Conservation (phyloP, 2,113 vertebrate species). For the Acanthisitta chloris region DNA sequence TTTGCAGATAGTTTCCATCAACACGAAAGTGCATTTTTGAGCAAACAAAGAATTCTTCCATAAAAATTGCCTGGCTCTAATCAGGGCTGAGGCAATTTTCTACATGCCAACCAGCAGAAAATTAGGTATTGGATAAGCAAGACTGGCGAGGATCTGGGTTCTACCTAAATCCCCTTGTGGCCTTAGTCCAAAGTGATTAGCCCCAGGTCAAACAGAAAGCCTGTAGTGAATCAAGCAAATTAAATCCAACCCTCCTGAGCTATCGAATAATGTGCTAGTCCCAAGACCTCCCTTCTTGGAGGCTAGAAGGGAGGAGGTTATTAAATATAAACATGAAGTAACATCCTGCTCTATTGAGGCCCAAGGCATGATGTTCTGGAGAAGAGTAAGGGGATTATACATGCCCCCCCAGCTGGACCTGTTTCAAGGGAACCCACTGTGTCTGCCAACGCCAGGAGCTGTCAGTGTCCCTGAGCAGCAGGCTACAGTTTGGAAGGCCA, state of each 20-base stretch:
- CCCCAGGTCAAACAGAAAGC: slow-evolving; percentile 44
- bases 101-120: slow-evolving; percentile 61
- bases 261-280: not conserved
- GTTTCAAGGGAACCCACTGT: not conserved
- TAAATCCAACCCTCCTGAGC: slow-evolving; percentile 51
- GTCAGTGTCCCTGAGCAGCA: not conserved
- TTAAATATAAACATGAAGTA: slow-evolving; percentile 22
- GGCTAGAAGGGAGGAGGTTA: not conserved
- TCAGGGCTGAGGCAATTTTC: slow-evolving; percentile 48
- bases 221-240: slow-evolving; percentile 60
- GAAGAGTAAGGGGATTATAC: not conserved
- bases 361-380: not conserved
- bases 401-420: not conserved
- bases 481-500: not conserved
- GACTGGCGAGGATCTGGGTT: not conserved
- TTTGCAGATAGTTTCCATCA: slow-evolving; percentile 68
- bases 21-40: slow-evolving; percentile 55
- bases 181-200: slow-evolving; percentile 48
- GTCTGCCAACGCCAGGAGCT: not conserved
- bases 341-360: slow-evolving; percentile 1
- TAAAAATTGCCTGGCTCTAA: slow-evolving; percentile 65
- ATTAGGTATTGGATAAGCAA: slow-evolving; percentile 58
- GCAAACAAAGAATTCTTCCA: slow-evolving; percentile 60
- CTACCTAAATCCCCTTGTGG: slow-evolving; percentile 58
- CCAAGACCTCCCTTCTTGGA: slow-evolving; percentile 22